Percentiles rank a stretch among this genome's conserved stretches.
phyloP scores from a whole-genome alignment of 2,113 vertebrate species.

The Forbesichthys papilliferus region DNA sequence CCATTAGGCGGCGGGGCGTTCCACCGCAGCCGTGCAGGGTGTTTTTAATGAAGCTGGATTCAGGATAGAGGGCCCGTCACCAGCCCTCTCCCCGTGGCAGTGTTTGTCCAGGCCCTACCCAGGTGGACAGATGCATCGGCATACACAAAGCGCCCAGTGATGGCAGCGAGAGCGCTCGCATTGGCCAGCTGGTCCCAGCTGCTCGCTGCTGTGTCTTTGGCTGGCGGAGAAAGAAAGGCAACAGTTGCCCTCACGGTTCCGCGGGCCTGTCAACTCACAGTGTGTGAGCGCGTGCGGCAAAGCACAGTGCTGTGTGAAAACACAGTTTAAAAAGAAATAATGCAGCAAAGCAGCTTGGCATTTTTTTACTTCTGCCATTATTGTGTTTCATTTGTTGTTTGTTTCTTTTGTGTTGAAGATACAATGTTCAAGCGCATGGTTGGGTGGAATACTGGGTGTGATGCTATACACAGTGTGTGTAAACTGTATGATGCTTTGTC shows the following conservation, averaged over 20 bases:
- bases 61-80: conserved; percentile 21
- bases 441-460: too few species aligned
- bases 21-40: background rate
- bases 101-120: conserved; percentile 43
- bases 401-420: too few species aligned
- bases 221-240: conserved; percentile 30
- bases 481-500: conserved; percentile 1
- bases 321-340: too few species aligned
- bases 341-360: too few species aligned
- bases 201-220: conserved; percentile 51
- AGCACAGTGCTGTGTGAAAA: background rate
- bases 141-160: conserved; percentile 62
- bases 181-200: conserved; percentile 67
- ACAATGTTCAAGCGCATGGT: too few species aligned
- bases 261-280: conserved; percentile 23
- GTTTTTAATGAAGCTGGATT: conserved; percentile 4
- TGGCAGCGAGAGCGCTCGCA: conserved; percentile 46
- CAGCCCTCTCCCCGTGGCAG: conserved; percentile 27
- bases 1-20: too few species aligned
- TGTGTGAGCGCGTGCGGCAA: conserved; percentile 9
- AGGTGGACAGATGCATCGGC: conserved; percentile 56
- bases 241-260: conserved; percentile 49
- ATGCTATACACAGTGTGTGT: background rate
- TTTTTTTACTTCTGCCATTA: too few species aligned
- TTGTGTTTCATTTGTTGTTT: too few species aligned